A percentile compares a stretch with the other conserved stretches of the same genome.
phyloP scores from a whole-genome alignment of 2,888 invertebrate species.

The Alcis repandata region DNA sequence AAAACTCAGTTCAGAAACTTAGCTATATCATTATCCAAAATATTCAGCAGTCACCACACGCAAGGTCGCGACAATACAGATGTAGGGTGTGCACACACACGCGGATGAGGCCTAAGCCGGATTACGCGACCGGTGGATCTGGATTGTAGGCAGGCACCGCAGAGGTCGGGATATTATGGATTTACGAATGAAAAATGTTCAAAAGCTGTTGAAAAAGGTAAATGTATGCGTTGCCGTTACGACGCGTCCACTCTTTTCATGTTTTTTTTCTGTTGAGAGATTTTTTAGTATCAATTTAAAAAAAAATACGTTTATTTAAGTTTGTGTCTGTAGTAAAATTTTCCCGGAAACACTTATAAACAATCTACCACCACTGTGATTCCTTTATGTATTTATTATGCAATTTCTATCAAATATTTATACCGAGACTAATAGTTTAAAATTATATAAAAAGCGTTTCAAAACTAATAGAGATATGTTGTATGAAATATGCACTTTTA shows the following conservation, averaged over 20 bases:
- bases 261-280: constrained; percentile 3
- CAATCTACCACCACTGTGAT: no score
- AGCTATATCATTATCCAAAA: constrained; percentile 18
- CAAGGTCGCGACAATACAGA: constrained; percentile 56
- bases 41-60: constrained; percentile 38
- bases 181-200: constrained; percentile 63
- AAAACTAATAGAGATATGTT: not conserved
- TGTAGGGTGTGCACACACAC: constrained; percentile 58
- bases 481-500: no score
- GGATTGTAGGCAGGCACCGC: constrained; percentile 55
- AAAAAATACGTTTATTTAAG: not conserved
- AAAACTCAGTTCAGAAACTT: not conserved
- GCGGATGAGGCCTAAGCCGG: constrained; percentile 81
- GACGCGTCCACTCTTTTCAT: constrained; percentile 14
- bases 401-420: not conserved
- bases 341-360: no score
- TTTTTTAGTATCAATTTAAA: not conserved
- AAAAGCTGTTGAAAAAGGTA: constrained; percentile 50
- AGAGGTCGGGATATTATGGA: constrained; percentile 75
- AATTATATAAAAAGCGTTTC: not conserved
- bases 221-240: constrained; percentile 38
- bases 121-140: constrained; percentile 79
- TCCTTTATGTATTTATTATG: no score
- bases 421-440: not conserved
- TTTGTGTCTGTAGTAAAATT: no score